phyloP scores from a whole-genome alignment of 2,888 invertebrate genomes.

The Acronicta psi region DNA sequence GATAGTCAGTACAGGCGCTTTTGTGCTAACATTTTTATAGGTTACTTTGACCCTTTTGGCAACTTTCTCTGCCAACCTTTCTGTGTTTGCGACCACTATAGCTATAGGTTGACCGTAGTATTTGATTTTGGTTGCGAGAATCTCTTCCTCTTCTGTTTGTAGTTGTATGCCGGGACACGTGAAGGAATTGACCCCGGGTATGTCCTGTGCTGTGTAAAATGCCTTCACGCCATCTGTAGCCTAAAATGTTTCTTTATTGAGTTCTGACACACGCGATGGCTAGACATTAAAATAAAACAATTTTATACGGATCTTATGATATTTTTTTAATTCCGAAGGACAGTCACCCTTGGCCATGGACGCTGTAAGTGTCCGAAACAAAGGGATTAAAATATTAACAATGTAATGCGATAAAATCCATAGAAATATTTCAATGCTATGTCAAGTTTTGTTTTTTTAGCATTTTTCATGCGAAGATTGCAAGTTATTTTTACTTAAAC shows the following conservation, averaged over 20 bases:
- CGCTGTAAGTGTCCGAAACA: no score
- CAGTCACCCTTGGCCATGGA: no score
- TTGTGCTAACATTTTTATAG: conserved; percentile 79
- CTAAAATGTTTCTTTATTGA: conserved; percentile 72
- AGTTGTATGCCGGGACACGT: conserved; percentile 72
- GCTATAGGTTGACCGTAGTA: conserved; percentile 92
- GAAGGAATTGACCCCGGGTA: conserved; percentile 91
- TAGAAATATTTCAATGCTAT: no score
- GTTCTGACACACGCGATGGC: no score
- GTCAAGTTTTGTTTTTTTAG: no score
- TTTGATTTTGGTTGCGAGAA: conserved; percentile 87
- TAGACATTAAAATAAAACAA: no score
- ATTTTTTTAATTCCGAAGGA: no score
- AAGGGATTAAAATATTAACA: no score
- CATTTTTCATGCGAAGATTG: no score
- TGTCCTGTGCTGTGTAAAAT: conserved; percentile 90
- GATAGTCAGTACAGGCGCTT: conserved; percentile 76
- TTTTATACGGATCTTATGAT: no score
- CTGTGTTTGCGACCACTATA: conserved; percentile 90
- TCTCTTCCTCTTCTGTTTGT: conserved; percentile 81
- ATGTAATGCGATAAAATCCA: no score
- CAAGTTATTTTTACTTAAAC: no score
- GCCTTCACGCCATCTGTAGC: conserved; percentile 90
- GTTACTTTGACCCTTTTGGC: conserved; percentile 89
- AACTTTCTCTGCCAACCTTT: conserved; percentile 87